Base-by-base conservation (phyloP, 2,888 invertebrate species). In the Helobdella robusta region DNA sequence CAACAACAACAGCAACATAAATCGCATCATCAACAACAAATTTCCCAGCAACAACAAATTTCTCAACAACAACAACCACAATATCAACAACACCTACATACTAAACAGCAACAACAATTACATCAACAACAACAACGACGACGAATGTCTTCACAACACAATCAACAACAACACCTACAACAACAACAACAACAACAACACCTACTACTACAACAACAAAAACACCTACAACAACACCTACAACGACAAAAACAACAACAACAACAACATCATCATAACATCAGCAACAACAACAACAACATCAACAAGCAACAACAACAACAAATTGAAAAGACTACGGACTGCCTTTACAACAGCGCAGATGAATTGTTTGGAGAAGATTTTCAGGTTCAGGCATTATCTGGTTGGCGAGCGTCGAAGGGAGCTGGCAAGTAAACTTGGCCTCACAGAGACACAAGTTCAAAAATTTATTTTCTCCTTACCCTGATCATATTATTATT, bases 401-500 rank as follows among this genome's bases (percentile, higher is more conserved):
- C 30, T 56, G 30, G 28, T 56, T 32, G 56, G 56, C 28, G 56
- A 56, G 23, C 28, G 56, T n/a, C 11, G 56, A 32, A 56, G 32
- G 32, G 56, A 56, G 18, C 8, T 56, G 25, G 56, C 56, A 56
- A 30, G 28, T n/a, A 25, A 25, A 30, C 56, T 56, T 4, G 56
- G 56, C 28, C 56, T 56, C 32, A 56, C 30, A 8, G 56, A 56
- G 11, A 56, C 56, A 30, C 56, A 56, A 32, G 56, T 56, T 56
- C 11, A 40, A 40, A 15, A 40, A 40, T 15, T n/a, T n/a, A n/a
- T n/a, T n/a, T n/a, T n/a, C n/a, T n/a, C n/a, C n/a, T n/a, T n/a
- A n/a, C n/a, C n/a, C n/a, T n/a, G n/a, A n/a, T n/a, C n/a, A n/a
- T n/a, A n/a, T n/a, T n/a, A n/a, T n/a, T n/a, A n/a, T n/a, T n/a